Base-by-base conservation (phyloP, 2,888 invertebrate genomes). In the Diabrotica balteata region DNA sequence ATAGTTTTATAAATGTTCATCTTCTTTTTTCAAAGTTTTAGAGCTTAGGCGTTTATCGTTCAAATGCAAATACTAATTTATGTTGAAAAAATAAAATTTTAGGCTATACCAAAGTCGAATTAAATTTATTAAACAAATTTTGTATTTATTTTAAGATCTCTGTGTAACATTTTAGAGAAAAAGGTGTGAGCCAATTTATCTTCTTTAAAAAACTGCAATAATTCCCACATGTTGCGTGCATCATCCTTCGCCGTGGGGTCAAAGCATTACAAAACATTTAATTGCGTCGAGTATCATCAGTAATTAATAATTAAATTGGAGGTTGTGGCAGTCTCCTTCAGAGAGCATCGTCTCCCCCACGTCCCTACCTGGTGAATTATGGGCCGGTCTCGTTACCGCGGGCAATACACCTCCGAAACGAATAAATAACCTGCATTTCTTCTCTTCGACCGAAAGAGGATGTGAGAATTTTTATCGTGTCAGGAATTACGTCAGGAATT, bases 301-400 rank as follows among this genome's bases (percentile, higher is more conserved):
- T 79, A 79, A 79, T 80, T 80, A 80, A 79, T 79, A 80, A 80
- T 80, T 80, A 79, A 78, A 76, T 77, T 72, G 64, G 64, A 64
- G 58, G 64, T 58, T 64, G 64, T 55, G 58, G 64, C 58, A 17
- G 64, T 64, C 64, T 64, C 50, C 64, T 70, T 73, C 71, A 69
- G 66, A 69, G 55, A 63, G 73, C n/a, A 11, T 44, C 53, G 46
- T 51, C 52, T 59, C 47, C 62, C 58, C 17, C 58, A 45, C 58
- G 63, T 45, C 63, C 58, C 63, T n/a, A 58, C 58, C 42, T 47
- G 75, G 77, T 78, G 77, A 78, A 78, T 79, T 78, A 79, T 79
- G 77, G 77, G 73, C 74, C 73, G 76, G 76, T 77, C 71, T 71
- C 69, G 65, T 71, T 73, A 73, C 73, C 71, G 68, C 68, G 66